Percentiles rank a stretch among this genome's conserved stretches.
Conservation (phyloP, 2,113 vertebrate genomes). For the Percina caprodes region DNA sequence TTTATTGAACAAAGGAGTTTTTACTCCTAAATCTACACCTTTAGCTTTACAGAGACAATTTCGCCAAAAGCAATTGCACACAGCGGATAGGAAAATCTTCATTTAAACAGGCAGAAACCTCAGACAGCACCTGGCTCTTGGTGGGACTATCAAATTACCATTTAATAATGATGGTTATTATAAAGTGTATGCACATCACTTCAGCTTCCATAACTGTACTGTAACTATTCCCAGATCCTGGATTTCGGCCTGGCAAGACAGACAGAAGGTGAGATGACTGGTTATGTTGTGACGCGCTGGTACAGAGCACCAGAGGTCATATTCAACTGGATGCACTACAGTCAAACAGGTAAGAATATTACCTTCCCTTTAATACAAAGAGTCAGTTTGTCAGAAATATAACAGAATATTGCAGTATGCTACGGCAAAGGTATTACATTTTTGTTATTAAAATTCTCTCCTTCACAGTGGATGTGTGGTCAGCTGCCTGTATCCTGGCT, state of each 20-base stretch:
- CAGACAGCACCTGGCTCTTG: no score
- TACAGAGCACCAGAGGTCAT: conserved; percentile 88
- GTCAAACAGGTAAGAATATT: conserved; percentile 80
- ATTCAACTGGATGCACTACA: conserved; percentile 91
- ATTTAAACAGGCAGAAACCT: no score
- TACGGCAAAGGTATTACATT: not conserved
- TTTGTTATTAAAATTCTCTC: conserved; percentile 5
- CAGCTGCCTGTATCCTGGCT: conserved; percentile 87
- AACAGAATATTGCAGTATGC: not conserved
- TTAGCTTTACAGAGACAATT: no score
- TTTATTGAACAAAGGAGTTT: no score
- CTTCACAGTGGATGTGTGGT: conserved; percentile 87
- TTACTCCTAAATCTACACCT: no score
- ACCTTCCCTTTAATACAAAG: not conserved
- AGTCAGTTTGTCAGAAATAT: not conserved
- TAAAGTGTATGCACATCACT: no score
- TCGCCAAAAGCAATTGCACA: no score
- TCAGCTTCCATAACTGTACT: no score
- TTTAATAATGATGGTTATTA: no score
- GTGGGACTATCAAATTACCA: no score
- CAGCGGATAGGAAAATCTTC: no score
- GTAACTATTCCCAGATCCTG: conserved; percentile 79
- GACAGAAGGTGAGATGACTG: conserved; percentile 87
- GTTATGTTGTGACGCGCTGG: conserved; percentile 89
- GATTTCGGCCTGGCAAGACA: conserved; percentile 89